Evolutionary conservation across 2,113 vertebrate species (phyloP).

Genomic region (Varanus salvator): DNA sequence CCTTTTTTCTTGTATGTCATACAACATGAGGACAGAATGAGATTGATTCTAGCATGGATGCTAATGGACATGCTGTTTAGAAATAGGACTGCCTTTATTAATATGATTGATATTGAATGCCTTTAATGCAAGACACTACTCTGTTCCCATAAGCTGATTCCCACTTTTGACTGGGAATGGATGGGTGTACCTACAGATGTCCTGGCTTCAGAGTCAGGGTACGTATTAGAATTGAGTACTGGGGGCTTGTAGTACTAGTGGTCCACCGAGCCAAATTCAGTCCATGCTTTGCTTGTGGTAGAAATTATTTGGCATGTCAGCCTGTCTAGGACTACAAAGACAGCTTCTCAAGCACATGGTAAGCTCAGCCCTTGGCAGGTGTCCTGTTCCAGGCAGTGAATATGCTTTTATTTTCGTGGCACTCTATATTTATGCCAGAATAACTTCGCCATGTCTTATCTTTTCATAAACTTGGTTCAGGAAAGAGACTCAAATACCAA

Average conservation of each 20-base stretch:
- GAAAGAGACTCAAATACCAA: too few species aligned
- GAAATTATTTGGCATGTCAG: not conserved
- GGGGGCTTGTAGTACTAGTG: not conserved
- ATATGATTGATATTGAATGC: not conserved
- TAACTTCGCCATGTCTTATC: too few species aligned
- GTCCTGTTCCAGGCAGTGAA: not conserved
- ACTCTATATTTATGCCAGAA: too few species aligned
- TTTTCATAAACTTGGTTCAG: too few species aligned
- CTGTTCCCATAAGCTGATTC: not conserved
- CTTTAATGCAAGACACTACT: not conserved
- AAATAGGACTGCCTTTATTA: not conserved
- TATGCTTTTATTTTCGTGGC: too few species aligned
- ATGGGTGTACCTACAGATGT: too few species aligned
- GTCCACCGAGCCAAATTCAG: not conserved
- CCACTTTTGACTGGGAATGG: not conserved
- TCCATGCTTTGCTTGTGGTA: too few species aligned
- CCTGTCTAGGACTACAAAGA: not conserved
- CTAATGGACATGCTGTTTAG: not conserved
- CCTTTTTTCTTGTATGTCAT: conserved; percentile 41
- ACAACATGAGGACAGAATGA: conserved; percentile 26
- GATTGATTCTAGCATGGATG: not conserved
- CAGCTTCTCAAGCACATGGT: not conserved
- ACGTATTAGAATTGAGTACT: not conserved
- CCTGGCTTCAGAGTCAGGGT: not conserved
- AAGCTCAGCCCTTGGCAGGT: not conserved